Conservation (phyloP, 2,888 invertebrate species). For the Cataglyphis altisquamis region DNA sequence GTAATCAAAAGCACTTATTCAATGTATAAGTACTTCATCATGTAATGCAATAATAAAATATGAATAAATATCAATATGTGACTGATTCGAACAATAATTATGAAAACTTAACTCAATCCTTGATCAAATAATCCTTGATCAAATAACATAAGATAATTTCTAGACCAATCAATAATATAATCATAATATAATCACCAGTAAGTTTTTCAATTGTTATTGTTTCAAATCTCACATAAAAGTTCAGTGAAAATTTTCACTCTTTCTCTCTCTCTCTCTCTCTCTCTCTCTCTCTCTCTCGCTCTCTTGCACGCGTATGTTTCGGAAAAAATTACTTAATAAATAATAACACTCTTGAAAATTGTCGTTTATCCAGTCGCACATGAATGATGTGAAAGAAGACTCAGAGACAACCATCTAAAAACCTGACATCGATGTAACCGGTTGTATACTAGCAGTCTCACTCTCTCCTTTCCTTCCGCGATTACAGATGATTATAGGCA, state of each 20-base stretch:
- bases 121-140: background rate
- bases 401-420: slow-evolving; percentile 67
- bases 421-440: slow-evolving; percentile 69
- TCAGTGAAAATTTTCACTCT: background rate
- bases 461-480: slow-evolving; percentile 67
- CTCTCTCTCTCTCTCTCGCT: background rate
- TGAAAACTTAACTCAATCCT: background rate
- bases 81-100: background rate
- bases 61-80: background rate
- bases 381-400: slow-evolving; percentile 40
- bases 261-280: background rate
- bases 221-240: background rate
- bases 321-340: background rate
- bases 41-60: background rate
- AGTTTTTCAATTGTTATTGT: background rate
- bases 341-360: slow-evolving; percentile 10
- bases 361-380: slow-evolving; percentile 11
- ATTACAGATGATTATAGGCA: slow-evolving; percentile 78
- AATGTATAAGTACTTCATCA: background rate
- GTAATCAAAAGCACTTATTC: background rate
- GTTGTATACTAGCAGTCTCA: slow-evolving; percentile 55
- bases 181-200: background rate
- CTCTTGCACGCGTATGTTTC: background rate
- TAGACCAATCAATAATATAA: background rate
- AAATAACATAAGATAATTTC: background rate